Percentiles rank a stretch among this genome's conserved stretches.
Conservation (phyloP, 2,797 vertebrate genomes). For the Silurus aristotelis region DNA sequence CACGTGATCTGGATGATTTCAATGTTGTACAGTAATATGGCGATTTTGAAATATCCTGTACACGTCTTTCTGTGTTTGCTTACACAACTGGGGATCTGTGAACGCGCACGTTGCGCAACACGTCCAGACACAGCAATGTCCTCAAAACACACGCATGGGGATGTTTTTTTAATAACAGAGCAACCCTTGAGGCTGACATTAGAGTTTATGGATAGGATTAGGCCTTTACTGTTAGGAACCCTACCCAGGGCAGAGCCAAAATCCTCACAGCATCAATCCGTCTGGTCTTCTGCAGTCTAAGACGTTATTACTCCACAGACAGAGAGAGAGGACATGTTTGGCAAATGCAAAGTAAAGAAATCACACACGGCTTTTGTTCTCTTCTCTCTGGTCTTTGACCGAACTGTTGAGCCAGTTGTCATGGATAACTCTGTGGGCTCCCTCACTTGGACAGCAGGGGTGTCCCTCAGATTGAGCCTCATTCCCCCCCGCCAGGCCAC, state of each 20-base stretch:
- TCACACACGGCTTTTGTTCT: conserved; percentile 78
- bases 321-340: conserved; percentile 61
- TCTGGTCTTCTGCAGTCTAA: conserved; percentile 38
- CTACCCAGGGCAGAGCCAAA: conserved; percentile 29
- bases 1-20: not conserved
- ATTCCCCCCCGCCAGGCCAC: conserved; percentile 62
- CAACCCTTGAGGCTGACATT: conserved; percentile 29
- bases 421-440: conserved; percentile 80
- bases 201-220: conserved; percentile 36
- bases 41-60: not conserved
- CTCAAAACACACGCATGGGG: conserved; percentile 6
- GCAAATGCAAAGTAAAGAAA: conserved; percentile 55
- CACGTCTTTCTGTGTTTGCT: not conserved
- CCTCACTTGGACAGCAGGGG: conserved; percentile 66
- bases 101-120: not conserved
- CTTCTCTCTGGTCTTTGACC: conserved; percentile 71
- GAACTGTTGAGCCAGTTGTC: conserved; percentile 77
- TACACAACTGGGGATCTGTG: not conserved
- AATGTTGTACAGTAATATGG: not conserved
- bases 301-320: conserved; percentile 21
- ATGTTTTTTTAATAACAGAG: conserved; percentile 38
- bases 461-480: conserved; percentile 72
- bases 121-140: conserved; percentile 17
- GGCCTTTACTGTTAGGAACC: conserved; percentile 37
- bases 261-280: conserved; percentile 39